Evolutionary conservation across 92 coral and sea anemone genomes (phyloP), one percentile per base, ranked within the genome.

Genomic region (Palythoa grandis): DNA sequence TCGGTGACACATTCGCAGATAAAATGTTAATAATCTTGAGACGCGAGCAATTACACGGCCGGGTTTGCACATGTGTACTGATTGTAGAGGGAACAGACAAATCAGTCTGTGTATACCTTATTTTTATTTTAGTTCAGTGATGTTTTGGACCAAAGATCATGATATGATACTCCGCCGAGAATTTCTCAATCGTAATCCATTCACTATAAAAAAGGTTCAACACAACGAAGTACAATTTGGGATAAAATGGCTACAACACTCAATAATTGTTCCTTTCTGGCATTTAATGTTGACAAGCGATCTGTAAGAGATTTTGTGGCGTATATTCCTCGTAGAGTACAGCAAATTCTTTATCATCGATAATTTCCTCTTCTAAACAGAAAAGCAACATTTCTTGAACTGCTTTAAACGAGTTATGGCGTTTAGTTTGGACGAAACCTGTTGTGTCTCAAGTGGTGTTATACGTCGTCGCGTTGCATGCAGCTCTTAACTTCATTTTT

Each of bases 171-270:
- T 90, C 68, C 79, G 90, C 71, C 70, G 90, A 38, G 90, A 86
- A 78, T 86, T 79, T 82, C 77, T 80, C 35, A 50, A 43, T 43
- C 76, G 56, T 17, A 90, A 90, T 67, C 92, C 90, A 29, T 90
- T 39, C 85, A 71, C 83, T 38, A 73, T 76, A 50, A 86, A 67
- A 84, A 86, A 74, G 85, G 85, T 52, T 90, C 88, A 53, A 74
- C 88, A 63, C 90, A 90, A 80, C 48, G 87, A 52, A 82, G 92
- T 76, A 52, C 74, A 71, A 82, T 90, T 69, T 87, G 90, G 90
- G 85, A 86, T 22, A 73, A 90, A 86, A 82, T 82, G 70, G 90
- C 88, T 35, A 53, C 76, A 25, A 75, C 85, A 80, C 77, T 74
- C 37, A 90, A 89, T 24, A 71, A 82, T 40, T 86, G 90, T 72